Evolutionary conservation across 2,888 invertebrate genomes (phyloP), one percentile per base, ranked within the genome.

Genomic region (Saturnia japonica): DNA sequence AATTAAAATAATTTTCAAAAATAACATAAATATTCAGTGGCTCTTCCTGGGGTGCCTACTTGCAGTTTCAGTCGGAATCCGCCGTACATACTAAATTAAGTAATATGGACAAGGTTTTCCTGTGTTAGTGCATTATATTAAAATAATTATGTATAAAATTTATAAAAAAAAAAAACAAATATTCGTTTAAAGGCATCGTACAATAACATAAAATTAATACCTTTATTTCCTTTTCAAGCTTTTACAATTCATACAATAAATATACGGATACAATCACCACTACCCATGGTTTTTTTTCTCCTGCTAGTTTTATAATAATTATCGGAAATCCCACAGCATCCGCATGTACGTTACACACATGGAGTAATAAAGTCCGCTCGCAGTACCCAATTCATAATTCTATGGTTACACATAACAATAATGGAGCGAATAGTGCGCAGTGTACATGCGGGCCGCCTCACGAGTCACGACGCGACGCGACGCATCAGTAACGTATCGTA

Each of bases 391-490:
- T n/a, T n/a, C n/a, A n/a, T n/a, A n/a, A n/a, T n/a, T n/a, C n/a
- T n/a, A n/a, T n/a, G n/a, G n/a, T n/a, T n/a, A n/a, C 72, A 69
- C 72, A 69, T 47, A 70, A 81, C 80, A 83, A 83, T 79, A 74
- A 72, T 68, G 71, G 57, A 75, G 76, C 74, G 78, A 78, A 81
- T 84, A 82, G 80, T 82, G 78, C 72, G 70, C 71, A 86, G 80
- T 81, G 78, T 72, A 70, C 71, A 86, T 87, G 84, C 87, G 86
- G 86, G 87, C 77, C 57, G 34, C 34, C 3, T 34, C 34, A 34
- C 22, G n/a, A 11, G 87, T 76, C 57, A 6, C 34, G 34, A 4
- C 34, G 6, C 22, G n/a, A 11, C 22, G 57, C 28, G 14, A 14
- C 12, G 57, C 70, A 75, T 80, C 77, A 79, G 76, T 70, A 76